A percentile compares a stretch with the other conserved stretches of the same genome.
Conservation (phyloP, 2,888 invertebrate genomes). For the Mycalesis mineus region DNA sequence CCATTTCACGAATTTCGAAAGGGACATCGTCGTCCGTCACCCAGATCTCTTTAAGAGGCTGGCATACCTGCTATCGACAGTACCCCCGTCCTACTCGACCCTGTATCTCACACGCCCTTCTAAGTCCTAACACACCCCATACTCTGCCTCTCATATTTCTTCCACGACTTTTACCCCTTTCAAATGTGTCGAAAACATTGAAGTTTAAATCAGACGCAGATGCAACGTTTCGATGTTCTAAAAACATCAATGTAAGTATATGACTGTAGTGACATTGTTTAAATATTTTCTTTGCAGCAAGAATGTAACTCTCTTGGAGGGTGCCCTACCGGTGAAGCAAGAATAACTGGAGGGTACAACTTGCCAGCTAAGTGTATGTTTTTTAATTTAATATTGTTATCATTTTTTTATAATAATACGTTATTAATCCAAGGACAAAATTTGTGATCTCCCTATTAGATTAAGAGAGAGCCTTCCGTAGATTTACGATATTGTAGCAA, state of each 20-base stretch:
- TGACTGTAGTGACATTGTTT: too few species aligned
- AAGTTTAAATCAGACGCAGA: too few species aligned
- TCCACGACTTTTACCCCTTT: too few species aligned
- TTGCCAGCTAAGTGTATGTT: conserved; percentile 90
- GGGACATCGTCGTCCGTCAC: neutral
- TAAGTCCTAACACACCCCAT: neutral
- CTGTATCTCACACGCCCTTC: neutral
- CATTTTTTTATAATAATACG: too few species aligned
- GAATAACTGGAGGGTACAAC: conserved; percentile 88
- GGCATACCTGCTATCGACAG: neutral
- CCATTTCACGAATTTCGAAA: neutral
- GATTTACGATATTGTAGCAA: too few species aligned
- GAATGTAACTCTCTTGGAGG: conserved; percentile 86
- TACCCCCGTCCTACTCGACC: neutral
- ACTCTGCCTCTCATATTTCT: neutral
- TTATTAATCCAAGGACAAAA: too few species aligned
- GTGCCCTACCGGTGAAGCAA: conserved; percentile 89
- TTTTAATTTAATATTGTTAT: neutral
- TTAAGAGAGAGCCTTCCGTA: too few species aligned
- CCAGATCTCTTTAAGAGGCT: too few species aligned
- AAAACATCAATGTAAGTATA: too few species aligned
- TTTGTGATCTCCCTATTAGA: too few species aligned
- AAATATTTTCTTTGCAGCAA: conserved; percentile 47
- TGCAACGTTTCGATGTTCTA: too few species aligned
- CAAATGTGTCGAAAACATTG: too few species aligned